Evolutionary conservation across 2,888 invertebrate genomes (phyloP).

Genomic region (Acanthosoma haemorrhoidale): DNA sequence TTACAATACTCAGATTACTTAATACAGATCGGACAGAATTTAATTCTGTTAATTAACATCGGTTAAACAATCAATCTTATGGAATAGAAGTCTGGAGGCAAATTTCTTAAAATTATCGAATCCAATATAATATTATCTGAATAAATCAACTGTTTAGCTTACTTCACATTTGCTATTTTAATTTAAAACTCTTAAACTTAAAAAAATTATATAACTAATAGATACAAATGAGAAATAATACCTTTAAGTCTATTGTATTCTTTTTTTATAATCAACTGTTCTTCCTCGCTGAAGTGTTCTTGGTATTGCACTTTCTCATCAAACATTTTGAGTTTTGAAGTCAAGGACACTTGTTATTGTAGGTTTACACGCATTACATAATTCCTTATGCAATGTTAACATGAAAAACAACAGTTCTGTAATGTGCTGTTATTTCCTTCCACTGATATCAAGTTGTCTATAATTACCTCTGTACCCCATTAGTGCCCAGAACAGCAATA

Average conservation of each 20-base stretch:
- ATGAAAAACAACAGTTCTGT: neutral
- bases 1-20: no score
- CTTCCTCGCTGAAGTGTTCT: neutral
- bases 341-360: neutral
- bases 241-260: conserved; percentile 13
- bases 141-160: neutral
- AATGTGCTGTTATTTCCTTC: no score
- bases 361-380: neutral
- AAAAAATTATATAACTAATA: neutral
- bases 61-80: no score
- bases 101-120: neutral
- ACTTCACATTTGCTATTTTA: neutral
- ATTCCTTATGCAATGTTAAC: neutral
- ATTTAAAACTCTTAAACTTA: neutral
- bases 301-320: neutral
- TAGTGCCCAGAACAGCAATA: no score
- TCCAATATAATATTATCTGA: neutral
- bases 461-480: no score
- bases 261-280: neutral
- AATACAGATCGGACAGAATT: no score
- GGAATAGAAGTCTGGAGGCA: neutral
- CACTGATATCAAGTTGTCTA: no score
- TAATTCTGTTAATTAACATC: no score
- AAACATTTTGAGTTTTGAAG: neutral
- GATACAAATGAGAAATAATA: neutral